A percentile compares a stretch with the other conserved stretches of the same genome.
These are phyloP conservation scores for Solen grandis DNA, from an alignment of 1,140 invertebrate species.

Conservation along the genomic window DNA sequence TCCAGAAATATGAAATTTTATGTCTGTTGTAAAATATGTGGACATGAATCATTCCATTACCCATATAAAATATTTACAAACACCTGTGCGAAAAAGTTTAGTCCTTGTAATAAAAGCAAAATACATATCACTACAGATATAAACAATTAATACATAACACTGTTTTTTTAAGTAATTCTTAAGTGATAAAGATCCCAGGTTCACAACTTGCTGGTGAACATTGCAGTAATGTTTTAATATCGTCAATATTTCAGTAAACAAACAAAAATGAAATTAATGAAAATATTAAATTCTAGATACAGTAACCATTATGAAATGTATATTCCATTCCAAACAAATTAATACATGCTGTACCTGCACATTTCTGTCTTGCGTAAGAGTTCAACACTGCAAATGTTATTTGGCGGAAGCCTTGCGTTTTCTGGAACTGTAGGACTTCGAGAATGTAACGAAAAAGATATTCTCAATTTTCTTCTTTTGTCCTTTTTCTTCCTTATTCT, in stretches of 20 bases:
- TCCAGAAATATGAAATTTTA: background rate
- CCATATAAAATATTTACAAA: too few species aligned
- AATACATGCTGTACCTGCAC: constrained; percentile 18
- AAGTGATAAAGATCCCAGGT: too few species aligned
- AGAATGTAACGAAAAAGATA: constrained; percentile 34
- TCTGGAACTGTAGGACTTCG: background rate
- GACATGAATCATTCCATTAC: too few species aligned
- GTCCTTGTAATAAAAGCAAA: too few species aligned
- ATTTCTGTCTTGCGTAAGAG: constrained; percentile 32
- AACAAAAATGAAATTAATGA: background rate
- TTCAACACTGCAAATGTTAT: constrained; percentile 20
- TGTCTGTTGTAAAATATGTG: too few species aligned
- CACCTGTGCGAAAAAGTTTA: too few species aligned
- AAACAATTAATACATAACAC: too few species aligned
- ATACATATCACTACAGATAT: too few species aligned
- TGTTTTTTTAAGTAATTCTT: too few species aligned
- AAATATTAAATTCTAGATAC: background rate
- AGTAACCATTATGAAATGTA: background rate
- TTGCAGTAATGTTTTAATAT: background rate
- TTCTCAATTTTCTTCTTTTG: background rate
- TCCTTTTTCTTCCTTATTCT: constrained; percentile 26
- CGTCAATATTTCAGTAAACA: background rate
- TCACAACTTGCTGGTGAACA: too few species aligned
- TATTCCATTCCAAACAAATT: background rate
- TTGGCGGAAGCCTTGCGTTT: background rate